These are phyloP conservation scores for Ophion obscuratus DNA, from an alignment of 2,888 invertebrate genomes.

Conservation along the genomic window DNA sequence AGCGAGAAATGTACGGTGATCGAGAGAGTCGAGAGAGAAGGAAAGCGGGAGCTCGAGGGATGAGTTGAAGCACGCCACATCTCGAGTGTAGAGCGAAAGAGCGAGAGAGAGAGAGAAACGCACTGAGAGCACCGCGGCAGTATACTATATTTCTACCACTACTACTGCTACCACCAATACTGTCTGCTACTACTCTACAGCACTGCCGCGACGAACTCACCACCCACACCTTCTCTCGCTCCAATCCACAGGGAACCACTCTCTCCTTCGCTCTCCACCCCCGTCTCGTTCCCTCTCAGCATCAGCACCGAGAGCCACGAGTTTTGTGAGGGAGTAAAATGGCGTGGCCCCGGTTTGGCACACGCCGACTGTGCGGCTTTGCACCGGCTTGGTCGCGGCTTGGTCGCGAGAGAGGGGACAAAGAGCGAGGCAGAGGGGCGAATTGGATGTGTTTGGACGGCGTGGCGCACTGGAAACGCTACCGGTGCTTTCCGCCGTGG, in stretches of 20 bases:
- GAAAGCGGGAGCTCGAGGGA: conserved; percentile 49
- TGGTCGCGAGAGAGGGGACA: conserved; percentile 1
- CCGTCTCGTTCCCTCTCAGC: conserved; percentile 23
- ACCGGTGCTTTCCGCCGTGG: conserved; percentile 31
- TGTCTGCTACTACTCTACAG: conserved; percentile 25
- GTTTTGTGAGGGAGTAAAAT: conserved; percentile 33
- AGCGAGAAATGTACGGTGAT: conserved; percentile 25
- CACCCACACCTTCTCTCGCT: conserved; percentile 37
- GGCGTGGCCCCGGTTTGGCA: conserved; percentile 62
- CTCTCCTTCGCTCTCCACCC: conserved; percentile 14
- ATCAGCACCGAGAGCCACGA: conserved; percentile 40
- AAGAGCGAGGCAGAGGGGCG: conserved; percentile 39
- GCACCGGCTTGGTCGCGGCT: conserved; percentile 20
- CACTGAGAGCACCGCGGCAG: conserved; percentile 25
- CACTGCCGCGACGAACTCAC: conserved; percentile 1
- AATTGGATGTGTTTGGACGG: conserved; percentile 14
- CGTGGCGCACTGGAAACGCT: conserved; percentile 46
- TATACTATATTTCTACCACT: conserved; percentile 46
- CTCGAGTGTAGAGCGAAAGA: conserved; percentile 51
- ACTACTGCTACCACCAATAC: conserved; percentile 26
- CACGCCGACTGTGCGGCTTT: conserved; percentile 6
- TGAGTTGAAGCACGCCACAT: conserved; percentile 66
- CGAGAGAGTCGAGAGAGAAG: conserved; percentile 56
- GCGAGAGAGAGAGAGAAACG: conserved; percentile 37
- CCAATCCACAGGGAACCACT: conserved; percentile 7